Conservation (phyloP, 1,140 invertebrate genomes). For the Sitophilus oryzae region DNA sequence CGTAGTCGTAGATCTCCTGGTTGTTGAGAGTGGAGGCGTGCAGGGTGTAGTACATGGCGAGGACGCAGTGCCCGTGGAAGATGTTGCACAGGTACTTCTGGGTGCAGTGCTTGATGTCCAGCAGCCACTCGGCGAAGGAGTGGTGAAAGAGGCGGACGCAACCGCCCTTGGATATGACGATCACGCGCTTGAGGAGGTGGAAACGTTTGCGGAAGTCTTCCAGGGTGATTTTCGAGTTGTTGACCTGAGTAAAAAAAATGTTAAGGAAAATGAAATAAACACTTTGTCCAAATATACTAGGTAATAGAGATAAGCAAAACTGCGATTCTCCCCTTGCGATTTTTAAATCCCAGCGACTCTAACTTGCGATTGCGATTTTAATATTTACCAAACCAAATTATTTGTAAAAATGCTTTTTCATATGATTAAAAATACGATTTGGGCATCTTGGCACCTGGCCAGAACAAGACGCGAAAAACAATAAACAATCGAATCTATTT, state of each 20-base stretch:
- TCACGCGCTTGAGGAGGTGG: constrained; percentile 70
- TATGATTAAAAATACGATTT: too few species aligned
- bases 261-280: too few species aligned
- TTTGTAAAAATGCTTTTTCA: too few species aligned
- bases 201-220: constrained; percentile 82
- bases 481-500: too few species aligned
- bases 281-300: too few species aligned
- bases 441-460: too few species aligned
- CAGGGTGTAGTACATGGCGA: constrained; percentile 69
- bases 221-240: constrained; percentile 69
- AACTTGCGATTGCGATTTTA: too few species aligned
- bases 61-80: constrained; percentile 80
- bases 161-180: constrained; percentile 55
- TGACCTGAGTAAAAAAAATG: constrained; percentile 30
- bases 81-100: constrained; percentile 87
- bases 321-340: too few species aligned
- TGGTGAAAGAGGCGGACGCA: constrained; percentile 78
- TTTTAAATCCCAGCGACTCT: too few species aligned
- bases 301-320: too few species aligned
- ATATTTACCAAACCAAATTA: too few species aligned
- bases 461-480: too few species aligned
- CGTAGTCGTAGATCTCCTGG: constrained; percentile 53
- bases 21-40: constrained; percentile 42
- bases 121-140: constrained; percentile 89
- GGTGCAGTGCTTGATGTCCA: constrained; percentile 95